Evolutionary conservation across 2,113 vertebrate species (phyloP), one percentile per base, ranked within the genome.

Genomic region (Stomatorhinus ivindoensis): DNA sequence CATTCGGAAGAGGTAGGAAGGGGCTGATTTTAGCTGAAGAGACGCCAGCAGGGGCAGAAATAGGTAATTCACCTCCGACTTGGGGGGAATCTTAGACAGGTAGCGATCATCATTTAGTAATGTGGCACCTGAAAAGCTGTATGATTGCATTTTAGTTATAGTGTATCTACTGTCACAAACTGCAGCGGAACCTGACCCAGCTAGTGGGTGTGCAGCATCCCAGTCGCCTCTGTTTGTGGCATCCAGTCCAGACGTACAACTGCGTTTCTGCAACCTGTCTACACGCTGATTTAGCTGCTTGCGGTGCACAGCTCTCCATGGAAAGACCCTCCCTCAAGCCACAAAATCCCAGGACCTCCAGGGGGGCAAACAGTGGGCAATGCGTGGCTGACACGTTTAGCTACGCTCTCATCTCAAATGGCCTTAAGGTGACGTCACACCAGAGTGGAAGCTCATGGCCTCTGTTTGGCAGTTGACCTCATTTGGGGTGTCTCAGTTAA

Each of bases 181-280:
- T 89, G 84, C 47, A 87, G 58, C 47, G 3, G 11, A 10, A 19
- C 82, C 46, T 4, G 84, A 27, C 89, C 61, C 84, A 0, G 35
- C 46, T 8, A 11, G 44, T 65, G 55, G 44, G 46, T 35, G 9
- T 31, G 47, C n/a, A 35, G 39, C 19, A 15, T 86, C 55, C 80
- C 55, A 85, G 80, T 55, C 5, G 35, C 19, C n/a, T 48, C 24
- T 31, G 5, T 21, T 58, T 83, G 19, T 2, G 39, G 31, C 24
- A 17, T 76, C 27, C 21, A 3, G 85, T 76, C 82, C 89, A 89
- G 53, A 89, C 48, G 82, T 89, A 39, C 7, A 10, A 48, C 88
- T n/a, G 15, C 9, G 1, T 47, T 11, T 84, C 82, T 61, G 82
- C 27, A n/a, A 19, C 27, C 15, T 6, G 27, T 42, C 88, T 39